These are phyloP conservation scores for Theristicus caerulescens DNA, from an alignment of 2,113 vertebrate genomes.

Conservation along the genomic window DNA sequence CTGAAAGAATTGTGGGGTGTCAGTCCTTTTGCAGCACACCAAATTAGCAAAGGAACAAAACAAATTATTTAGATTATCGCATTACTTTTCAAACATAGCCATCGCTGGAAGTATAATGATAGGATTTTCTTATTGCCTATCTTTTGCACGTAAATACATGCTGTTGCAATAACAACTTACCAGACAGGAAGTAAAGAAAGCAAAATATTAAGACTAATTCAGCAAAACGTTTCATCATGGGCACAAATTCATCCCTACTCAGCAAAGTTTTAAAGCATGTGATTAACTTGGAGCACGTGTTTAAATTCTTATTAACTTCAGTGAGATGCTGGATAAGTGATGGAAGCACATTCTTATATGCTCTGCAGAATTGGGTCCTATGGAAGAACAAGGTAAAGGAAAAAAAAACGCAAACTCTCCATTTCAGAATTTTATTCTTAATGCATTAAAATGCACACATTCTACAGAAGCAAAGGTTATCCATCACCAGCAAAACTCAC, in stretches of 20 bases:
- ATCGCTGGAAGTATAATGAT: background rate
- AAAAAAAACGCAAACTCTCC: background rate
- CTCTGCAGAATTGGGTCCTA: background rate
- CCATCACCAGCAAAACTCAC: conserved; percentile 65
- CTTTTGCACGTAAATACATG: background rate
- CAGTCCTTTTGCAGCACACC: background rate
- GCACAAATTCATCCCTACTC: background rate
- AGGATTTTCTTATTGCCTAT: background rate
- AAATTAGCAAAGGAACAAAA: background rate
- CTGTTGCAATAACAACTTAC: background rate
- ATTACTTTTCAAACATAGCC: background rate
- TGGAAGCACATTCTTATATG: background rate
- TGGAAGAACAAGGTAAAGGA: background rate
- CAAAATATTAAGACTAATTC: background rate
- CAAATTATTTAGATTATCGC: background rate
- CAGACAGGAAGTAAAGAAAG: background rate
- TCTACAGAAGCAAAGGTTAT: conserved; percentile 66
- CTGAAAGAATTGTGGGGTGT: background rate
- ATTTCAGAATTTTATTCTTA: background rate
- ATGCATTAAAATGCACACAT: conserved; percentile 32
- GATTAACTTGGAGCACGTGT: background rate
- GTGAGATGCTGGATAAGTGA: background rate
- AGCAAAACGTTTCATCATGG: background rate
- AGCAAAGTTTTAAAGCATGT: background rate
- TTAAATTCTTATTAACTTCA: background rate